Evolutionary conservation across 2,797 vertebrate species (phyloP), one percentile per base, ranked within the genome.

Genomic region (Pseudochromis fuscus): DNA sequence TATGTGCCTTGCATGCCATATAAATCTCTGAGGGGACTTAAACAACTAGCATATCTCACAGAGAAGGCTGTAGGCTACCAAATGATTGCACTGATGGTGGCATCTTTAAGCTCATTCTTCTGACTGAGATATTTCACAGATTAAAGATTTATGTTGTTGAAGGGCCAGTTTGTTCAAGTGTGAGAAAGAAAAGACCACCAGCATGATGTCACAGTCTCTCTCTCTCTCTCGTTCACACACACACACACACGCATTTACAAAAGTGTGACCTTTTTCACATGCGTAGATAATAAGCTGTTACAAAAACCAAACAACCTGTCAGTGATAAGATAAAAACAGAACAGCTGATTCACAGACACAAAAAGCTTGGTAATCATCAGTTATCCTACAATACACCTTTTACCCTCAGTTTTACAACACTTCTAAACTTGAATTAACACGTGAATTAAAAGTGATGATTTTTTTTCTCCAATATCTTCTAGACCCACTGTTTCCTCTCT

Each of bases 271-370:
- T 77, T 86, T 87, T 87, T 87, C 84, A 79, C 82, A 70, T 64
- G 68, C 51, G 72, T 81, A 90, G 92, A 93, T 91, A 91, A 83
- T 84, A 90, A 86, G 82, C 88, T 87, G 91, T 91, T 91, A 90
- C 89, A 88, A 87, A 92, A 94, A 88, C 88, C 88, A 94, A 94
- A 93, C 92, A 93, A 88, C 67, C 91, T 90, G 91, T 92, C 90
- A 88, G 64, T 69, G 88, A 89, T 91, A 91, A 93, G 91, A 93
- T 91, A 91, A 91, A 91, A 90, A 67, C 65, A 73, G 64, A 88
- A 69, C 84, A 87, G 87, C 81, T 86, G 86, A 91, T 85, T 85
- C 82, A 70, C 75, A 84, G 83, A 77, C 67, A 38, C 80, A 68
- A 61, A 75, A 80, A 58, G 28, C 35, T 65, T 24, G 16, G 40